Conservation (phyloP, 2,113 vertebrate species). For the Megaceryle maxima region DNA sequence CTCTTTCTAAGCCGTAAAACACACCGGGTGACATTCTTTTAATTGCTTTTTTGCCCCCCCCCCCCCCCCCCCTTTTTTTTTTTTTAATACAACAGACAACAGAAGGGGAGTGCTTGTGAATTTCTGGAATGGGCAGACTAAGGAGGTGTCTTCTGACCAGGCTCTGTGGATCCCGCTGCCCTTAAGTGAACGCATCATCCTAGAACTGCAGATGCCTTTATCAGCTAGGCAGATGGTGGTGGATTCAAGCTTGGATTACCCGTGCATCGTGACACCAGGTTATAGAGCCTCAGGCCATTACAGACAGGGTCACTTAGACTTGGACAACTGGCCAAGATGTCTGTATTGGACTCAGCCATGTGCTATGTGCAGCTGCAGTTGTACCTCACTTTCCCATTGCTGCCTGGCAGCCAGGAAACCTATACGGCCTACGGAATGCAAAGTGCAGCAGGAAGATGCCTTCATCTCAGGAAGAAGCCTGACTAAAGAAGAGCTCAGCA, state of each 20-base stretch:
- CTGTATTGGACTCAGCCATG: background rate
- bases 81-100: no score
- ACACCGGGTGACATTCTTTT: no score
- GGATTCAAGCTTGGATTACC: conserved; percentile 59
- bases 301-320: background rate
- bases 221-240: conserved; percentile 64
- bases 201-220: conserved; percentile 73
- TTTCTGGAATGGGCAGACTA: conserved; percentile 74
- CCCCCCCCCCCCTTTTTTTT: no score
- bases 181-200: conserved; percentile 50
- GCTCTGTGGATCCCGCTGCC: conserved; percentile 46
- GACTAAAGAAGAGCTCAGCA: background rate
- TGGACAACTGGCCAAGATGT: background rate
- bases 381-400: background rate
- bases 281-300: conserved; percentile 39
- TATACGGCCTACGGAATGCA: background rate
- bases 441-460: background rate
- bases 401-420: background rate
- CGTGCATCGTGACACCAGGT: conserved; percentile 11
- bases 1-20: no score
- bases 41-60: no score
- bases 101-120: conserved; percentile 50
- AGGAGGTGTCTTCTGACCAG: conserved; percentile 44
- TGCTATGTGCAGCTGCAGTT: background rate
- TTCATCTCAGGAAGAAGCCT: background rate